Conservation (phyloP, 1,140 invertebrate species). For the Dendrolimus punctatus region DNA sequence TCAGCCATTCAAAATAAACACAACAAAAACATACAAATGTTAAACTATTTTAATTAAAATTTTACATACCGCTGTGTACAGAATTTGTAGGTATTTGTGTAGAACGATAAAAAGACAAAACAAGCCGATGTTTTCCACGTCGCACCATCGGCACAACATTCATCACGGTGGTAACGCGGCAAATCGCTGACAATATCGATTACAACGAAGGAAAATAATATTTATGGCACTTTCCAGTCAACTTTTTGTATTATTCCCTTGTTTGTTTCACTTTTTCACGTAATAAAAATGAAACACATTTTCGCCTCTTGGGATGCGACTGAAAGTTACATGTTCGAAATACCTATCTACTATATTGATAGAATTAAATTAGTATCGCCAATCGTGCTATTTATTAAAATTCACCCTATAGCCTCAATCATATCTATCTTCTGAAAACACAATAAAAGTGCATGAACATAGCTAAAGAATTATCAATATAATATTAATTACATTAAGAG, state of each 20-base stretch:
- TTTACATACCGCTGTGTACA: no score
- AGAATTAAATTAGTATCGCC: no score
- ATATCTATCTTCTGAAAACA: no score
- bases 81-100: not conserved
- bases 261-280: constrained; percentile 27
- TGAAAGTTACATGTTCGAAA: constrained; percentile 9
- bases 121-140: constrained; percentile 24
- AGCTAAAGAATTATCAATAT: no score
- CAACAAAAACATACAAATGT: no score
- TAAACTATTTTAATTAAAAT: no score
- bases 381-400: no score
- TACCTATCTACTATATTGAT: no score
- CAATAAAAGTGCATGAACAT: no score
- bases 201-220: constrained; percentile 37
- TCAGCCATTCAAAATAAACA: no score
- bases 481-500: no score
- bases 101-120: constrained; percentile 19
- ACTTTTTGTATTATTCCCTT: constrained; percentile 22
- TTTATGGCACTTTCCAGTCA: constrained; percentile 30
- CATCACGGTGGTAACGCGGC: constrained; percentile 36
- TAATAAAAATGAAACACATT: constrained; percentile 20
- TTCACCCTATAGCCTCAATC: no score
- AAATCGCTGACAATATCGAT: constrained; percentile 47
- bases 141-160: constrained; percentile 26
- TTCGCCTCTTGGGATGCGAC: constrained; percentile 13